Base-by-base conservation (phyloP, 2,113 vertebrate species). In the Chauna torquata region DNA sequence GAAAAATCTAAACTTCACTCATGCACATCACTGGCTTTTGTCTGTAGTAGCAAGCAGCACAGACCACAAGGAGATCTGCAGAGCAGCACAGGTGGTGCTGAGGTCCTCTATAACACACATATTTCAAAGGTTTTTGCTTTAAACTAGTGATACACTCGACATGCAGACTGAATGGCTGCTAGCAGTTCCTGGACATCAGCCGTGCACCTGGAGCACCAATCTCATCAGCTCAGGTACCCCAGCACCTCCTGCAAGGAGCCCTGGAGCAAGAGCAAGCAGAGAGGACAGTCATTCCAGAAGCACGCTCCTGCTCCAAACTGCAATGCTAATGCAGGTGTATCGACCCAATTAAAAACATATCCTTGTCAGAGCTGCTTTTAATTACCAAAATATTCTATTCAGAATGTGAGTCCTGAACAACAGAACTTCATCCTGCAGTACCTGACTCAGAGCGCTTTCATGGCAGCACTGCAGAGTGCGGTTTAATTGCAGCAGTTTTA, bases 211-310 rank as follows among this genome's bases (percentile, higher is more conserved):
- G 13, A 50, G 27, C 66, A 22, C 18, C 16, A 36, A 12, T 9
- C 50, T 34, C 2, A 0, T 3, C 0, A 0, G n/a, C 49, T 57
- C 36, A 8, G 1, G 3, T 0, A 2, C 11, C 42, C 49, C 0
- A 0, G 18, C 0, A 0, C 45, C 65, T 25, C 52, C 59, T 3
- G 23, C 19, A 24, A 30, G n/a, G n/a, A n/a, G 11, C 19, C 32
- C 25, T 1, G 1, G 19, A 6, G 13, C 6, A 0, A 23, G 30
- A 25, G n/a, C 4, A 52, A 52, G 50, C 50, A 25, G 4, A 40
- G 17, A 11, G 16, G 7, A 71, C 25, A 28, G 18, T 27, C 32
- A 27, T 12, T 36, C 65, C 88, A 55, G 55, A 19, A 77, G 88
- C n/a, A 24, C 32, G 4, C 25, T 61, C 49, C 40, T 42, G 72